Evolutionary conservation across 2,113 vertebrate species (phyloP), one percentile per base, ranked within the genome.

Genomic region (Grus americana): DNA sequence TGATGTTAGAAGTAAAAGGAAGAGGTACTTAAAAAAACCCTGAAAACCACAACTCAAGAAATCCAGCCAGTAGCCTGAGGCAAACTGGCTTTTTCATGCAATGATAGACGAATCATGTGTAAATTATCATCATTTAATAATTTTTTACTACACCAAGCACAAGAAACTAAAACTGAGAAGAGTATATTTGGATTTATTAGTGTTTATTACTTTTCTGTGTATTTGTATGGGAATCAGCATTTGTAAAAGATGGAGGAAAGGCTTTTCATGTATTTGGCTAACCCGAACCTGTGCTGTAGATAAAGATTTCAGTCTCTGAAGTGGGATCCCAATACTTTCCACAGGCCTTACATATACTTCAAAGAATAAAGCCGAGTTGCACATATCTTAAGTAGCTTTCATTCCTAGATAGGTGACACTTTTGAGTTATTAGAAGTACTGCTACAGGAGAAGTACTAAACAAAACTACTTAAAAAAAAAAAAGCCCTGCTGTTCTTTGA

Each of bases 301-400:
- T 68, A 68, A 49, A 88, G 61, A 86, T 87, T 79, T 92, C 79
- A 42, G 2, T 36, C 59, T 91, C 72, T 93, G 83, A 88, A 83
- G 46, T 63, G 59, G 47, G 36, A 96, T 70, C 63, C 79, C 50
- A 83, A 44, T 32, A 36, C 47, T 88, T 94, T 65, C 27, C 90
- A 86, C 82, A 86, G 71, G 19, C 72, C 63, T 74, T 74, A 40
- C 6, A 67, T 8, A 32, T 42, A 91, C 76, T 95, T 94, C 90
- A 95, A 96, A 95, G 90, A 68, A 79, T 49, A 82, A 88, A 85
- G 89, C 8, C 40, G 50, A 40, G 50, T 13, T 88, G 65, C 61
- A 92, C 42, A 27, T n/a, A 47, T 74, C 86, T 89, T 66, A 67
- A 72, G 49, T 67, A 68, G 57, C 76, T 86, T 95, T 88, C 21